These are phyloP conservation scores for Phodopus roborovskii DNA, from an alignment of 2,113 vertebrate genomes.

Conservation along the genomic window DNA sequence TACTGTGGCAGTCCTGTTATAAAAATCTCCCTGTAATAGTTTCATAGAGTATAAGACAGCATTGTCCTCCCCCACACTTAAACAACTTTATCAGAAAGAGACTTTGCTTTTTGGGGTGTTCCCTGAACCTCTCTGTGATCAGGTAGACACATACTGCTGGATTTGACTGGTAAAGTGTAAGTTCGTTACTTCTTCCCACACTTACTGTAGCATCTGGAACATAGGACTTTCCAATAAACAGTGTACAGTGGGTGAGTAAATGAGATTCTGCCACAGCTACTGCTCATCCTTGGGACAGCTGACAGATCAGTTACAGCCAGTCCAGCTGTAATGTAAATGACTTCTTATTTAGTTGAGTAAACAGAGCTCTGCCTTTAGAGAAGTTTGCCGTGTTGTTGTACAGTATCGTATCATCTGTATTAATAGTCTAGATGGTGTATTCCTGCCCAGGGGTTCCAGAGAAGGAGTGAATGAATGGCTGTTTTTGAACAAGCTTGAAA, in stretches of 20 bases:
- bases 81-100: not conserved
- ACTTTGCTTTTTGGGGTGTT: not conserved
- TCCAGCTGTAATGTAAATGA: not conserved
- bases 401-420: constrained; percentile 9
- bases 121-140: not conserved
- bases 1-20: not conserved
- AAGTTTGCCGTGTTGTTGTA: not conserved
- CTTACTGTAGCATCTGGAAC: not conserved
- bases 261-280: not conserved
- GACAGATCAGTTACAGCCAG: not conserved
- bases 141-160: not conserved
- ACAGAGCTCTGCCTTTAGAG: constrained; percentile 50
- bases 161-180: not conserved
- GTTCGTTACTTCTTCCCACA: not conserved
- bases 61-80: not conserved
- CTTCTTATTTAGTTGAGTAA: constrained; percentile 54
- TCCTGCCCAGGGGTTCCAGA: not conserved
- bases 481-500: not conserved
- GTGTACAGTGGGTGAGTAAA: not conserved
- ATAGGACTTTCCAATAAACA: not conserved
- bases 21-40: constrained; percentile 4
- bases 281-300: not conserved
- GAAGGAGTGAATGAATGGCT: not conserved
- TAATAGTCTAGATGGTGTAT: constrained; percentile 55
- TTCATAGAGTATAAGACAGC: not conserved